A percentile compares a stretch with the other conserved stretches of the same genome.
phyloP scores from a whole-genome alignment of 2,888 invertebrate species.

The Amorpha juglandis region DNA sequence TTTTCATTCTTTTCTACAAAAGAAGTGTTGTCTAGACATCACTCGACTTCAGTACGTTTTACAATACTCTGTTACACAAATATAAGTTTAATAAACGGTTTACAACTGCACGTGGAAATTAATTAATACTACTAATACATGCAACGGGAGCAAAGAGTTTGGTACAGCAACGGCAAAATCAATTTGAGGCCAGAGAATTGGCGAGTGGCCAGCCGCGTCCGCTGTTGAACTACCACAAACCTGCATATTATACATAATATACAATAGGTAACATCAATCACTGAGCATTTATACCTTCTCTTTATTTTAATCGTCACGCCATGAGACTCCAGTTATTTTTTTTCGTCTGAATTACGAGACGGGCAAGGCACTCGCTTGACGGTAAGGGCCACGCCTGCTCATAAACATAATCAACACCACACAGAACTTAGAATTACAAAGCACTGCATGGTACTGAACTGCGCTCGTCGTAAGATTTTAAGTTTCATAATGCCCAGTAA shows the following conservation, averaged over 20 bases:
- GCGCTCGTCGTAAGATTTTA: too few species aligned
- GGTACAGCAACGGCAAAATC: conserved; percentile 70
- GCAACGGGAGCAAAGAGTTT: conserved; percentile 67
- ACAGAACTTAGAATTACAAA: too few species aligned
- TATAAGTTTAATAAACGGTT: conserved; percentile 16
- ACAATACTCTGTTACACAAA: not conserved
- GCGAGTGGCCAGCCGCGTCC: conserved; percentile 65
- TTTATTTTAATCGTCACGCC: conserved; percentile 38
- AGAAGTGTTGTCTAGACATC: conserved; percentile 9
- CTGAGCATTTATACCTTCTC: conserved; percentile 45
- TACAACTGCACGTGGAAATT: conserved; percentile 46
- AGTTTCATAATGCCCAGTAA: too few species aligned
- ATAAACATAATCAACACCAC: too few species aligned
- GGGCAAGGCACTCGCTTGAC: too few species aligned
- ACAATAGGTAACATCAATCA: conserved; percentile 50
- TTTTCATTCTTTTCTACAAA: not conserved
- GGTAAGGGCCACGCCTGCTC: too few species aligned
- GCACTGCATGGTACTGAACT: too few species aligned
- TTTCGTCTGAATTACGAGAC: too few species aligned
- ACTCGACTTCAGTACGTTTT: not conserved
- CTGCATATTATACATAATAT: conserved; percentile 58
- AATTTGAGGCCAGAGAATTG: conserved; percentile 77
- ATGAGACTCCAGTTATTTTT: not conserved
- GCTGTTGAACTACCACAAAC: conserved; percentile 57
- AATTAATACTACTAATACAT: conserved; percentile 68